A percentile compares a stretch with the other conserved stretches of the same genome.
phyloP scores from a whole-genome alignment of 2,797 vertebrate genomes.

The Rhinophrynus dorsalis region DNA sequence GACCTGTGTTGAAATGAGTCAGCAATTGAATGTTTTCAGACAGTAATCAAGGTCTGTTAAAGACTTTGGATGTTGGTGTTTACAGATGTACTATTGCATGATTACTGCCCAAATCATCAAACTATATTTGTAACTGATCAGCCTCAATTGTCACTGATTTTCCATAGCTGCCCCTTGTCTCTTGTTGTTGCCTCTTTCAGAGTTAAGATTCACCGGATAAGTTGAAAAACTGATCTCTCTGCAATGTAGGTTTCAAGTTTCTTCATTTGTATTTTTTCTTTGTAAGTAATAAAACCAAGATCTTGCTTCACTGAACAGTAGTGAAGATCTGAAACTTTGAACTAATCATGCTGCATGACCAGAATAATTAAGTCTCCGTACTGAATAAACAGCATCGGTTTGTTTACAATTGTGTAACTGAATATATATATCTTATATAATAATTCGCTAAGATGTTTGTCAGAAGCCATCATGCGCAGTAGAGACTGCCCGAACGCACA shows the following conservation, averaged over 20 bases:
- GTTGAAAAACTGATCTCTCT: conserved; percentile 48
- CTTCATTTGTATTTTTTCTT: conserved; percentile 55
- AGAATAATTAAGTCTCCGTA: conserved; percentile 56
- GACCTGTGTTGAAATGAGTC: conserved; percentile 31
- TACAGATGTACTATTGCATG: conserved; percentile 18
- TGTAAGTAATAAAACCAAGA: conserved; percentile 56
- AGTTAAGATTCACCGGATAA: conserved; percentile 51
- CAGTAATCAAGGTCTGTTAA: background rate
- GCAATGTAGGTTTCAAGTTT: conserved; percentile 44
- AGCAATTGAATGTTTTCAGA: background rate
- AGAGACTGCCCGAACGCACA: too few relatives aligned
- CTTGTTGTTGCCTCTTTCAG: conserved; percentile 22
- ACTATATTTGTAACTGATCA: background rate
- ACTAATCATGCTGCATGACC: conserved; percentile 55
- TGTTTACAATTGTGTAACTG: conserved; percentile 5
- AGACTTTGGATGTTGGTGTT: conserved; percentile 9
- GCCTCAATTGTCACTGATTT: conserved; percentile 1
- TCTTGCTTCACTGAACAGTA: conserved; percentile 51
- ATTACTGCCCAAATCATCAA: background rate
- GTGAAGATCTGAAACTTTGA: conserved; percentile 56
- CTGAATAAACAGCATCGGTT: conserved; percentile 29
- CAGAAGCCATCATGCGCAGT: too few relatives aligned
- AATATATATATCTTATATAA: too few relatives aligned
- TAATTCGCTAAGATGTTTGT: too few relatives aligned
- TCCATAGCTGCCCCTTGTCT: conserved; percentile 4